Evolutionary conservation across 2,797 vertebrate genomes (phyloP).

Genomic region (Hylomyscus alleni): DNA sequence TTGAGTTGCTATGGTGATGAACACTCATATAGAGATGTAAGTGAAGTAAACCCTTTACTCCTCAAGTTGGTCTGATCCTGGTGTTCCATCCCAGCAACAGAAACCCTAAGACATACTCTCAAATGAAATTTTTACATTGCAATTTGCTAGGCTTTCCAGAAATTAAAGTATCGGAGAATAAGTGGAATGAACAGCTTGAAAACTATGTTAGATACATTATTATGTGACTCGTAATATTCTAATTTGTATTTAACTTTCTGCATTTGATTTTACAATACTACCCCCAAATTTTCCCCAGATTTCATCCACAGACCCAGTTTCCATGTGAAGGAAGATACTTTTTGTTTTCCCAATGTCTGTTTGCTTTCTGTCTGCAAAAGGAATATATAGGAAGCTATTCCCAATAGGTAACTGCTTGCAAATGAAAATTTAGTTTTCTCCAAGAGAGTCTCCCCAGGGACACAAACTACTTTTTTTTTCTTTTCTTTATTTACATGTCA

Average conservation of each 20-base stretch:
- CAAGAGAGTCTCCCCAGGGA: not conserved
- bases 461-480: too few relatives aligned
- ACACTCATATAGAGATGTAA: not conserved
- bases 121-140: not conserved
- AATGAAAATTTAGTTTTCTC: not conserved
- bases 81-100: not conserved
- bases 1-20: not conserved
- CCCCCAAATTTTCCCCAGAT: not conserved
- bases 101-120: not conserved
- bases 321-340: not conserved
- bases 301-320: not conserved
- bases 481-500: too few relatives aligned
- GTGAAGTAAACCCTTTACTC: not conserved
- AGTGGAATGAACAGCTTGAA: not conserved
- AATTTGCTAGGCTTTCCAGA: not conserved
- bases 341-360: not conserved
- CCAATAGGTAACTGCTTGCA: not conserved
- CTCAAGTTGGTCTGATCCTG: not conserved
- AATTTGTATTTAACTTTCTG: not conserved
- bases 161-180: slow-evolving; percentile 1
- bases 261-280: not conserved
- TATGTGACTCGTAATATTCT: not conserved
- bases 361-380: not conserved
- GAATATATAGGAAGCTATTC: not conserved
- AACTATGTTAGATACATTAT: not conserved